Conservation (phyloP, 92 coral and sea anemone genomes). For the Umimayanthus kanabou region DNA sequence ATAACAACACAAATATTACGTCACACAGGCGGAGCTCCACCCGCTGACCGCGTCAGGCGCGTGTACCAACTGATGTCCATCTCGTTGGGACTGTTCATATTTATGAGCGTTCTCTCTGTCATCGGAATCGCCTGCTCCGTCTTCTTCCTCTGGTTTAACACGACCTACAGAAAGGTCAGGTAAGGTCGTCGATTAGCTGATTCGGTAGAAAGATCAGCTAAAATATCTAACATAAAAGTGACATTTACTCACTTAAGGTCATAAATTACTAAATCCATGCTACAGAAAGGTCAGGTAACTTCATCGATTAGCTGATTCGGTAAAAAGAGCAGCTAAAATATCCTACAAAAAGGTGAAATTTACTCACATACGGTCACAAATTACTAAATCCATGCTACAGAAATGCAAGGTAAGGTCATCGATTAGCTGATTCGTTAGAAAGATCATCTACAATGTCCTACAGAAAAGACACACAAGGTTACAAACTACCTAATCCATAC, state of each 20-base stretch:
- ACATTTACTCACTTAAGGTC: neutral
- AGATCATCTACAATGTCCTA: neutral
- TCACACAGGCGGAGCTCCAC: conserved; percentile 71
- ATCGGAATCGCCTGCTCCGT: conserved; percentile 57
- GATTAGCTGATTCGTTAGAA: too few species aligned
- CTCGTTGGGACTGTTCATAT: conserved; percentile 58
- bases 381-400: conserved; percentile 34
- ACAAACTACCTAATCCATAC: neutral
- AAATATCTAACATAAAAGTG: neutral
- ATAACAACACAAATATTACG: neutral
- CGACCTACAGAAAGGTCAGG: conserved; percentile 63
- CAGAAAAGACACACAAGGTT: neutral
- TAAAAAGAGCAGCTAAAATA: neutral
- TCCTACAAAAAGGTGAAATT: neutral
- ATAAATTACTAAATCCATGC: neutral
- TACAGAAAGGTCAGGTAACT: conserved; percentile 63
- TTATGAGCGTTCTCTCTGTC: conserved; percentile 60
- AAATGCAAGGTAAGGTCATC: conserved; percentile 54
- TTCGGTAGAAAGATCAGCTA: neutral
- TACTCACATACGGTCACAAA: neutral
- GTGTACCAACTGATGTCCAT: conserved; percentile 62
- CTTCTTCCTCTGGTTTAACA: conserved; percentile 88
- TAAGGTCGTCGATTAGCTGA: neutral
- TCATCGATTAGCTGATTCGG: neutral
- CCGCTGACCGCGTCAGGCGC: conserved; percentile 63